Base-by-base conservation (phyloP, 2,888 invertebrate species). In the Drosophila meridiana region DNA sequence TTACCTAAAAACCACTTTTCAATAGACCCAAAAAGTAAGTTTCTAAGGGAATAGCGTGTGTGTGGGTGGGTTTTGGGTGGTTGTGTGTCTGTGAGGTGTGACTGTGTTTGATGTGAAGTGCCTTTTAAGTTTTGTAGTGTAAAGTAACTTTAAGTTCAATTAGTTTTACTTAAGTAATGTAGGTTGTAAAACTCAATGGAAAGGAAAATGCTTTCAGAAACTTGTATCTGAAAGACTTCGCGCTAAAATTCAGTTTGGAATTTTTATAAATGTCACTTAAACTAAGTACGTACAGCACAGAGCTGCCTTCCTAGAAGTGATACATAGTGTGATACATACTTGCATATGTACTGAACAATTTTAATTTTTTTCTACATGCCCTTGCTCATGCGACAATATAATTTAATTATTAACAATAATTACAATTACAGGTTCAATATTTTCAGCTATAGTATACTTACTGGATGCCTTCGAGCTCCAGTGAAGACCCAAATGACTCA, bases 1-100 rank as follows among this genome's bases (percentile, higher is more conserved):
- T 85, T 89, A 82, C 88, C 53, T 45, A 67, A 60, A 72, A 64
- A 62, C 60, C 77, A 69, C 57, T 69, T 76, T 71, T 76, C 71
- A 63, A 71, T 72, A 56, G 76, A 61, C 26, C 53, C 14, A 47
- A 53, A 36, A 40, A 45, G 28, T 30, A 34, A 34, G n/a, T 56
- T 42, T 20, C 38, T 30, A 53, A 59, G 56, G 61, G 48, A 55
- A 14, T 14, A 14, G 13, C 20, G 6, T 28, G 9, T 14, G 40
- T n/a, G n/a, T 14, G 55, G 1, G 52, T 14, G 55, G 1, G 52
- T 1, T 13, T 3, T 20, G 36, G 2, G 20, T 26, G 28, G 20
- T 20, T 26, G 26, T 6, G 26, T 53, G 13, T 40, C 2, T 13
- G 14, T 50, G 20, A 9, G 45, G 11, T 4, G 11, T 11, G 26